Percentiles rank a stretch among this genome's conserved stretches.
Conservation (phyloP, 1,140 invertebrate genomes). For the Atta colombica region DNA sequence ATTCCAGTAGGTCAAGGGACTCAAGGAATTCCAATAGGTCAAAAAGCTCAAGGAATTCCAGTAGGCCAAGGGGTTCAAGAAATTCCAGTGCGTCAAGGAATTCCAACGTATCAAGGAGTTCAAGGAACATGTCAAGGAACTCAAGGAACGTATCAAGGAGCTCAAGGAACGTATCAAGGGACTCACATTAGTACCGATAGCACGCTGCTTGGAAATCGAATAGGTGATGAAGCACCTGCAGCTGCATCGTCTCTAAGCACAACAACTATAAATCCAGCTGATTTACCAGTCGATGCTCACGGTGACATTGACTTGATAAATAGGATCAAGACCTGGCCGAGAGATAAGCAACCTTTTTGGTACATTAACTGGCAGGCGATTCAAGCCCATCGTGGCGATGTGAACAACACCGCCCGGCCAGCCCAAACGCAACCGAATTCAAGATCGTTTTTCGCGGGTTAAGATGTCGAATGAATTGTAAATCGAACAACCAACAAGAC, state of each 20-base stretch:
- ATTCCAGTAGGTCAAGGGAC: not conserved
- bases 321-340: slow-evolving; percentile 86
- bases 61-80: too few species aligned
- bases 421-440: not conserved
- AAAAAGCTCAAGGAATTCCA: too few species aligned
- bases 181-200: not conserved
- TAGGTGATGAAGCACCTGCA: not conserved
- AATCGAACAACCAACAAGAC: slow-evolving; percentile 35
- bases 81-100: not conserved
- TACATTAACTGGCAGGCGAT: slow-evolving; percentile 87
- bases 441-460: slow-evolving; percentile 47
- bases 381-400: slow-evolving; percentile 78
- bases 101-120: not conserved
- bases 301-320: slow-evolving; percentile 86
- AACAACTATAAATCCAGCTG: slow-evolving; percentile 73
- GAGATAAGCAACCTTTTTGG: slow-evolving; percentile 88
- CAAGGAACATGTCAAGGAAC: not conserved
- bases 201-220: not conserved
- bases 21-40: not conserved
- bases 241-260: not conserved
- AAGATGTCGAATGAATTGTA: not conserved
- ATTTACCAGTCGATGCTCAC: slow-evolving; percentile 84
- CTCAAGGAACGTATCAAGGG: too few species aligned
- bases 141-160: not conserved
- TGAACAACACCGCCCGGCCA: not conserved